Base-by-base conservation (phyloP, 2,113 vertebrate genomes). In the Pantherophis guttatus region DNA sequence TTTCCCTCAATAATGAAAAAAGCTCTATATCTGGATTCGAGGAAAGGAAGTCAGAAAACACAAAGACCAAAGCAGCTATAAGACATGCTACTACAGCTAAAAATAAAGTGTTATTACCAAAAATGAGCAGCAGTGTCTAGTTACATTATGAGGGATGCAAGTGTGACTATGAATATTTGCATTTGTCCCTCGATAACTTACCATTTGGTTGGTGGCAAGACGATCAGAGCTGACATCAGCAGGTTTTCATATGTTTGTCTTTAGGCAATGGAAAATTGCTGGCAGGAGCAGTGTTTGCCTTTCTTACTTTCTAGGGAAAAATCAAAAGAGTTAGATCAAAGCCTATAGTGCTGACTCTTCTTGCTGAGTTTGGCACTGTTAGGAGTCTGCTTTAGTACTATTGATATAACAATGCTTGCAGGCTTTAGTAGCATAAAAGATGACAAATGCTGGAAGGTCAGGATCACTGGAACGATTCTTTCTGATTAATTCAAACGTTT, bases 221-320 rank as follows among this genome's bases (percentile, higher is more conserved):
- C 93, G 94, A 94, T 91, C 0, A 1, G 55, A 93, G 24, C 85
- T 53, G 93, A 87, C 95, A 90, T 93, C 57, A 13, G 0, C 91
- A 90, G 93, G 91, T 87, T 94, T 92, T 86, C 89, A 0, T 87
- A 87, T 90, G 90, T 89, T 65, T 44, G 39, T 94, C 59, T 93
- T 94, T 90, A 95, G 94, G 94, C 50, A 52, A n/a, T 29, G 50
- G 88, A 93, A 39, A 39, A 11, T 90, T 65, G 93, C 88, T 93
- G 33, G 95, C 87, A 39, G 86, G 24, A 95, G 53, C 87, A 87
- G 85, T 95, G 94, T 96, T 52, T 89, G 21, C 94, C 54, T 48
- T 55, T 44, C 29, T 44, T 57, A 15, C 26, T 26, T 87, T 86
- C 81, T 55, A 10, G 48, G 89, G 54, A 54, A 91, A 81, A 87